Evolutionary conservation across 1,140 invertebrate genomes (phyloP), one percentile per base, ranked within the genome.

Genomic region (Dendrolimus punctatus): DNA sequence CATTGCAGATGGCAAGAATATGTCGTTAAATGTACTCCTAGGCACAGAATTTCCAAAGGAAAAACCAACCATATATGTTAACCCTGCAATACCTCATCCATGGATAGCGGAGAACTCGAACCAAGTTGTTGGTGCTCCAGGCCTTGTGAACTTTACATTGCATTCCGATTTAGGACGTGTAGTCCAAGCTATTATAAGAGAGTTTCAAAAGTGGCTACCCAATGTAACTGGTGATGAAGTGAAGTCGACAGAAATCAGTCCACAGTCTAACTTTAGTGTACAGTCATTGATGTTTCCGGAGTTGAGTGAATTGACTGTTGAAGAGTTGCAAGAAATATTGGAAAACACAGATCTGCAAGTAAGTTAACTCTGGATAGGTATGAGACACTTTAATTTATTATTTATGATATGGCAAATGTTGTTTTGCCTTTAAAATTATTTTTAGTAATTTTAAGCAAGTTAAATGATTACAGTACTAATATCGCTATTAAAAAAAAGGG

Each of bases 91-190:
- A 52, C 77, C 80, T 4, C 93, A 95, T 81, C 89, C 89, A 3
- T 95, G 93, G 93, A 88, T 93, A 6, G 71, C 71, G 4, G 90
- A 92, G 46, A 87, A 90, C 51, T 89, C 87, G 23, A 90, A 90
- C 43, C 90, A 93, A 80, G 90, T 94, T 40, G 87, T 89, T 37
- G 89, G 88, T 55, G 93, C 93, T 23, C 93, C 93, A 9, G 93
- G 93, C 39, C 73, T 94, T 44, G 61, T 94, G 39, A 94, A 94
- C 85, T 95, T 91, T 72, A 92, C 93, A 53, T 81, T 90, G 44
- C 92, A 94, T 78, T 94, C 93, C 44, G 93, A 95, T 85, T 87
- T 95, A 53, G 93, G 93, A 10, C 87, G 92, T 55, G 91, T 95
- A 41, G 93, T 94, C 2, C 93, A 94, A 77, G 93, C 91, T 7